Evolutionary conservation across 2,797 vertebrate species (phyloP).

Genomic region (Limosa lapponica): DNA sequence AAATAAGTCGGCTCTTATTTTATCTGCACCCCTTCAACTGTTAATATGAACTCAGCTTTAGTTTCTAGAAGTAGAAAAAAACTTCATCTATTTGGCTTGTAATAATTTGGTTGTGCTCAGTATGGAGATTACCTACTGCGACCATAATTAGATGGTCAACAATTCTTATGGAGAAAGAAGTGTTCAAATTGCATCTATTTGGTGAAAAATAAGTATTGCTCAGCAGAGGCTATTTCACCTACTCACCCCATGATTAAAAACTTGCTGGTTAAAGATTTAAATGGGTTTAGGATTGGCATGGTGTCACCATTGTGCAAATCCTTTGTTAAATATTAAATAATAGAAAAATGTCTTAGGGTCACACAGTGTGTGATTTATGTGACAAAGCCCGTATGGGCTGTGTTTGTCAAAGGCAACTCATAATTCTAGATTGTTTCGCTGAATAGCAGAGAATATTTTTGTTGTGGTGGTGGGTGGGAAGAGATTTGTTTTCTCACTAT

Average conservation of each 20-base stretch:
- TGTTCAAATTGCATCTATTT: constrained; percentile 27
- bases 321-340: constrained; percentile 75
- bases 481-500: constrained; percentile 42
- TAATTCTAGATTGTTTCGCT: constrained; percentile 51
- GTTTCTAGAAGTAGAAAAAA: constrained; percentile 13
- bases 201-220: constrained; percentile 37
- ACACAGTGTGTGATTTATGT: constrained; percentile 66
- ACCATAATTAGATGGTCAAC: constrained; percentile 11
- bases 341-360: constrained; percentile 68
- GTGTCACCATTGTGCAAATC: constrained; percentile 69
- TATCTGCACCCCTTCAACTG: background rate
- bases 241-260: constrained; percentile 46
- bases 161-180: constrained; percentile 16
- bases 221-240: constrained; percentile 10
- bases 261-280: constrained; percentile 69
- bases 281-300: constrained; percentile 72
- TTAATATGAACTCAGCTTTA: constrained; percentile 6
- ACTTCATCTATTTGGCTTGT: background rate
- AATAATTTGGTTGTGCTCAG: background rate
- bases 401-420: constrained; percentile 67
- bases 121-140: constrained; percentile 26
- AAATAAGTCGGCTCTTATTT: background rate
- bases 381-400: constrained; percentile 67
- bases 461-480: constrained; percentile 43
- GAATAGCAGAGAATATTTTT: constrained; percentile 65